Evolutionary conservation across 2,888 invertebrate species (phyloP), one percentile per base, ranked within the genome.

Genomic region (Epistrophe eligans): DNA sequence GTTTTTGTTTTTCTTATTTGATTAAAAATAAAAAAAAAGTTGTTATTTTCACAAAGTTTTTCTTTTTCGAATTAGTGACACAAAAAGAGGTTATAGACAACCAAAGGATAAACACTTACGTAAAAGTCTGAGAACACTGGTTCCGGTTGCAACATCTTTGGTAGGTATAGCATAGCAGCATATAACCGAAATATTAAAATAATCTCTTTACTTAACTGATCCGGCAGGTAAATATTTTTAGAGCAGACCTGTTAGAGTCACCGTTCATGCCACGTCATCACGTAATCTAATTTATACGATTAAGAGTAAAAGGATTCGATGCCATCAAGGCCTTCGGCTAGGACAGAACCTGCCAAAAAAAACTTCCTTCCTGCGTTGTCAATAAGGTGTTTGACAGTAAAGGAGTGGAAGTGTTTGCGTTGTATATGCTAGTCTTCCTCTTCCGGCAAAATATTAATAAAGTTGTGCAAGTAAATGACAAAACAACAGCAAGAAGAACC

Each of bases 381-480:
- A 45, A 35, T 35, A 35, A 43, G 24, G 62, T 43, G 43, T 24
- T n/a, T 82, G 77, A 45, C 57, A 82, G 40, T 71, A 62, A 57
- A 57, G 64, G 17, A 62, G 58, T 48, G 40, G 8, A 64, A 64
- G 66, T 58, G 57, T 77, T 77, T 70, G 19, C 60, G 45, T 38
- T 70, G n/a, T 76, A 57, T 76, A 57, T 76, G 32, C 45, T 38
- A 35, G 35, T 62, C 40, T 40, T 62, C 62, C 62, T 38, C 71
- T 52, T 66, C 64, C 71, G 71, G 57, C 24, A 57, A 58, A 66
- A 82, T 77, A 82, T 77, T 82, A 82, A 82, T 82, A 82, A 77
- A 64, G 17, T 55, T 77, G 64, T 66, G 64, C 66, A 72, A 82
- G 71, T 77, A 66, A 76, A 82, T 50, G 40, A 55, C 43, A 77